Conservation (phyloP, 2,888 invertebrate species). For the Plebejus argus region DNA sequence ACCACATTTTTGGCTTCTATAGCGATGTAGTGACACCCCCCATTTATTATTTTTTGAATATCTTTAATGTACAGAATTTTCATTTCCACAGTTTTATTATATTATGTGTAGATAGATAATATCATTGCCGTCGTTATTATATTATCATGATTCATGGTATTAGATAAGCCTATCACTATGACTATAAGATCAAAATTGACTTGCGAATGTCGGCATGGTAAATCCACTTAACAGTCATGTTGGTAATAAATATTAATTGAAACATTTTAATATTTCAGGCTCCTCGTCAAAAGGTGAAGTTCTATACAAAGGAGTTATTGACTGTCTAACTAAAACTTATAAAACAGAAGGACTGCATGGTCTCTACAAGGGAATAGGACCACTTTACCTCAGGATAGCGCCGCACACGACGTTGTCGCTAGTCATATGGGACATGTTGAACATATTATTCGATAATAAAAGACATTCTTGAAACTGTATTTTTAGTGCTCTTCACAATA, state of each 20-base stretch:
- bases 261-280: conserved; percentile 60
- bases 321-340: conserved; percentile 89
- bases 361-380: conserved; percentile 89
- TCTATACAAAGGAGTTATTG: conserved; percentile 86
- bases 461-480: conserved; percentile 42
- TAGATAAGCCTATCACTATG: neutral
- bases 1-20: too few species aligned
- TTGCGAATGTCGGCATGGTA: neutral
- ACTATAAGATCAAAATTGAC: neutral
- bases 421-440: conserved; percentile 86
- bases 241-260: too few species aligned
- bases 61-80: too few species aligned
- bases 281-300: conserved; percentile 82
- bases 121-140: too few species aligned
- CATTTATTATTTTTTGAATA: too few species aligned
- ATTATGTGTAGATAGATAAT: too few species aligned
- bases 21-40: too few species aligned
- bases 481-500: conserved; percentile 1
- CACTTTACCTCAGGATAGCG: conserved; percentile 87
- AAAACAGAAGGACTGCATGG: conserved; percentile 88
- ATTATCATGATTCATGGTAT: too few species aligned
- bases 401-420: conserved; percentile 90
- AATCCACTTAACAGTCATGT: neutral
- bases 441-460: conserved; percentile 62
- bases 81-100: too few species aligned